phyloP scores from a whole-genome alignment of 2,113 vertebrate species.

The Amphiprion percula region DNA sequence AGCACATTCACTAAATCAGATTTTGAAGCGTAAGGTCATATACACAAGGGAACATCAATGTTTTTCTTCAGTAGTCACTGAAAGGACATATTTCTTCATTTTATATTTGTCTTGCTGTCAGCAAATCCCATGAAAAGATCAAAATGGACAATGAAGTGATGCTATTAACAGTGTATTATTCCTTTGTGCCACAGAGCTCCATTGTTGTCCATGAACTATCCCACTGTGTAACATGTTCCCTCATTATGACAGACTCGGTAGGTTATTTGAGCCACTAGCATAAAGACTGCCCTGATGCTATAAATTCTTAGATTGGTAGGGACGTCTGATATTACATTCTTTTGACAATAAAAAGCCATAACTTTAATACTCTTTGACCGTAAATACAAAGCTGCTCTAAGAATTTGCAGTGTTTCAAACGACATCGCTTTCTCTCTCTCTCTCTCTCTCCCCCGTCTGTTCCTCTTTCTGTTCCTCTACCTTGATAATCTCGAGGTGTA shows the following conservation, averaged over 20 bases:
- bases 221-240: too few species aligned
- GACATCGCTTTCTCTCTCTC: neutral
- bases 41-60: neutral
- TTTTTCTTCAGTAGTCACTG: neutral
- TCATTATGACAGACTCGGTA: too few species aligned
- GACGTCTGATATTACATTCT: neutral
- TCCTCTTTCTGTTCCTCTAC: neutral
- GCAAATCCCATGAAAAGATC: too few species aligned
- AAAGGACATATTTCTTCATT: neutral
- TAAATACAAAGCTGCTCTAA: neutral
- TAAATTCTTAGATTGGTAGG: neutral
- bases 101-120: too few species aligned
- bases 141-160: too few species aligned
- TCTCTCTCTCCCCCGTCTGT: too few species aligned
- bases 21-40: slow-evolving; percentile 22
- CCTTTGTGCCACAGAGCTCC: too few species aligned
- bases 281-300: neutral
- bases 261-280: neutral
- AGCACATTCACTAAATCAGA: slow-evolving; percentile 28
- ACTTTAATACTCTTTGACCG: neutral
- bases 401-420: neutral
- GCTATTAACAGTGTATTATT: too few species aligned
- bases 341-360: neutral
- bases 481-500: slow-evolving; percentile 21
- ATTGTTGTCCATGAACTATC: too few species aligned